Conservation (phyloP, 1,140 invertebrate species). For the Magallana ariakensis region DNA sequence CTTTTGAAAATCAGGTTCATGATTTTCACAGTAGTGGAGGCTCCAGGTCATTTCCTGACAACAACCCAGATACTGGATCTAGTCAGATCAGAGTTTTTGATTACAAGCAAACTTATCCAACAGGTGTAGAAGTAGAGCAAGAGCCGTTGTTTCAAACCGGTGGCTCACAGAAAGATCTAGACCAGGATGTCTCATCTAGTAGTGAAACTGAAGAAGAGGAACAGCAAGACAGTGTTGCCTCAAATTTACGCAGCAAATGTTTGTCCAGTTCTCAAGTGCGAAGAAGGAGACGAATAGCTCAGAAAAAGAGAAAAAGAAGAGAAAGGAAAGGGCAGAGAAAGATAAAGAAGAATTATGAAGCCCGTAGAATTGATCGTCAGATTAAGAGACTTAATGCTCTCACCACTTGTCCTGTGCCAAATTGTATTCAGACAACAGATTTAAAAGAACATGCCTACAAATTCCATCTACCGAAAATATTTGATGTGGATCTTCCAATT, state of each 20-base stretch:
- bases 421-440: not conserved
- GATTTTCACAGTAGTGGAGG: no score
- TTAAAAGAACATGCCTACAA: not conserved
- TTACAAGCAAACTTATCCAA: no score
- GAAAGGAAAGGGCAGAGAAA: not conserved
- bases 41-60: no score
- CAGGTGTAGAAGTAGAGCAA: no score
- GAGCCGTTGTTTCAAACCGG: no score
- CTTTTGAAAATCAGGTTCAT: no score
- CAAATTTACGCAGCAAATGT: not conserved
- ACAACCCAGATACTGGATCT: no score
- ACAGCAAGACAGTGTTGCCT: not conserved
- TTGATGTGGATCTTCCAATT: conserved; percentile 16
- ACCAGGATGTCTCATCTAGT: not conserved
- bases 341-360: not conserved
- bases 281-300: not conserved
- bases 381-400: conserved; percentile 16
- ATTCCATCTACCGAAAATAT: not conserved
- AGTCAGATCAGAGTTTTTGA: no score
- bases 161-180: no score
- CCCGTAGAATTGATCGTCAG: conserved; percentile 1
- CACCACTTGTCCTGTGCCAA: not conserved
- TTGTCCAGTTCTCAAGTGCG: not conserved
- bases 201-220: not conserved
- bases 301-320: not conserved